phyloP scores from a whole-genome alignment of 2,797 vertebrate species.

The Tauraco hartlaubi region DNA sequence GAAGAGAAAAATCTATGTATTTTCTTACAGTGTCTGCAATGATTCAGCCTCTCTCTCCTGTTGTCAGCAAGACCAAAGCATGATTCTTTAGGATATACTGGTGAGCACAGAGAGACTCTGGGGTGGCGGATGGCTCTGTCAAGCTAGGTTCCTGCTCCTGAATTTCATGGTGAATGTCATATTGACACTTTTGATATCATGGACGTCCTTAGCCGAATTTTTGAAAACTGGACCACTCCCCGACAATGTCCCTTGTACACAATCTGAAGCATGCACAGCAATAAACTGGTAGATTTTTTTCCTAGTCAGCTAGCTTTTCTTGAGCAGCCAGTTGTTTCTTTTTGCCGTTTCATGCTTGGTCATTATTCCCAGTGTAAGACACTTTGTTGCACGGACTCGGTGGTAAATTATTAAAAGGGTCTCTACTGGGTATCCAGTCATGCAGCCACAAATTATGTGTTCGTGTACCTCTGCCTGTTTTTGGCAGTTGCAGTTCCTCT shows the following conservation, averaged over 20 bases:
- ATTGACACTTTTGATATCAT: neutral
- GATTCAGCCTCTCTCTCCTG: neutral
- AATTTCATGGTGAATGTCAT: neutral
- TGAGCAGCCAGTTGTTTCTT: neutral
- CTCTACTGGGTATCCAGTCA: neutral
- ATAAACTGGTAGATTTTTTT: neutral
- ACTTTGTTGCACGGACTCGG: neutral
- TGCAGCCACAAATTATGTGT: slow-evolving; percentile 25
- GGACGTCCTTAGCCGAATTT: neutral
- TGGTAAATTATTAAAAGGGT: slow-evolving; percentile 65
- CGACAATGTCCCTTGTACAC: neutral
- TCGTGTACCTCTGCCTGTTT: neutral
- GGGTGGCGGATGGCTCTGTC: neutral
- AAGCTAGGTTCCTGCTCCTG: neutral
- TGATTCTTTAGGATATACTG: neutral
- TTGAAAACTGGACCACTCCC: neutral
- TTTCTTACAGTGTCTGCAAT: neutral
- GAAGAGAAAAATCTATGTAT: neutral
- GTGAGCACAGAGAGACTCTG: neutral
- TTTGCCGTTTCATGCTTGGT: slow-evolving; percentile 6
- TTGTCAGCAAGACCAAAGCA: neutral
- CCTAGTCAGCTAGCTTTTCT: neutral
- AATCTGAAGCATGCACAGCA: neutral
- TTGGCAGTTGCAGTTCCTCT: slow-evolving; percentile 35
- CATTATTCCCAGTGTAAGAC: slow-evolving; percentile 8